These are phyloP conservation scores for Xenopus tropicalis DNA, from an alignment of 2,113 vertebrate genomes.

Conservation along the genomic window DNA sequence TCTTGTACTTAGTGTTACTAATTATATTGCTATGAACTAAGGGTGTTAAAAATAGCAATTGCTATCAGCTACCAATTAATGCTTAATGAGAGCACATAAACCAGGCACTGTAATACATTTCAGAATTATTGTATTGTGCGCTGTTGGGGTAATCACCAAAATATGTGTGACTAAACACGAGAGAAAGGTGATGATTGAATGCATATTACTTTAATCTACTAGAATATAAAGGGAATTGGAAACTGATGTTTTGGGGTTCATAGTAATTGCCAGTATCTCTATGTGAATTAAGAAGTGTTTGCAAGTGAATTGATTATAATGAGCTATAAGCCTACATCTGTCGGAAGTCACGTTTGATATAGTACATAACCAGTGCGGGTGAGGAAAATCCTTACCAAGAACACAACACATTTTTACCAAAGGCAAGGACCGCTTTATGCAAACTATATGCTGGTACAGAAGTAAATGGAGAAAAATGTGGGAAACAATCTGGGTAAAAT, in stretches of 20 bases:
- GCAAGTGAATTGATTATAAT: too few species aligned
- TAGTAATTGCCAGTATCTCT: neutral
- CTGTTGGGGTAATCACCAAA: constrained; percentile 60
- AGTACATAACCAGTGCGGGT: too few species aligned
- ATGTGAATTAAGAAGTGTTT: neutral
- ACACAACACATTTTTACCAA: too few species aligned
- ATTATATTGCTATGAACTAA: constrained; percentile 81
- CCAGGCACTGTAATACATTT: constrained; percentile 79
- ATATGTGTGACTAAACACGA: constrained; percentile 55
- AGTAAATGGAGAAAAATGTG: too few species aligned
- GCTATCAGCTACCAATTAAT: constrained; percentile 84
- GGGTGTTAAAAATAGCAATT: constrained; percentile 81
- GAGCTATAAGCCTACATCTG: too few species aligned
- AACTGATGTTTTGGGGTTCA: constrained; percentile 10
- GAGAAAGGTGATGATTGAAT: constrained; percentile 54
- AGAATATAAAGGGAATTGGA: constrained; percentile 31
- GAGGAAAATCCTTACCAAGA: too few species aligned
- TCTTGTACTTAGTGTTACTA: constrained; percentile 83
- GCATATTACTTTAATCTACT: constrained; percentile 36
- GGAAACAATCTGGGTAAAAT: too few species aligned
- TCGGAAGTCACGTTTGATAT: too few species aligned
- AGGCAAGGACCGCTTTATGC: too few species aligned
- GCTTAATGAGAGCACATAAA: constrained; percentile 80
- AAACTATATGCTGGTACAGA: too few species aligned
- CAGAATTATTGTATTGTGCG: constrained; percentile 68